Percentiles rank a stretch among this genome's conserved stretches.
phyloP scores from a whole-genome alignment of 1,140 invertebrate genomes.

The Heliconius eleuchia region DNA sequence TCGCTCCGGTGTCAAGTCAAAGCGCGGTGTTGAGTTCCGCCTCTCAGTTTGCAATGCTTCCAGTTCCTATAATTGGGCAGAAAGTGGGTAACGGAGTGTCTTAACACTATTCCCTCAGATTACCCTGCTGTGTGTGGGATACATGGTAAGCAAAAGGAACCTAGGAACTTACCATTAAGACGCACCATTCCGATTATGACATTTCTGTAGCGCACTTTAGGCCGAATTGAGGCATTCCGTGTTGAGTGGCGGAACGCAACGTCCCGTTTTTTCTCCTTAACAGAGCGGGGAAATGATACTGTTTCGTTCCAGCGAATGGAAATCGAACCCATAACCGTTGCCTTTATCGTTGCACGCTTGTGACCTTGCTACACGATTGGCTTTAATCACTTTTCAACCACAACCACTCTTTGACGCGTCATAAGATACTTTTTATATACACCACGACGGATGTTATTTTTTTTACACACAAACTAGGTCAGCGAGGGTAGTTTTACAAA shows the following conservation, averaged over 20 bases:
- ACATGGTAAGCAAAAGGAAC: too few species aligned
- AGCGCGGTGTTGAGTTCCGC: too few species aligned
- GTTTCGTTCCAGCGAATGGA: neutral
- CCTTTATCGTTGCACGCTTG: neutral
- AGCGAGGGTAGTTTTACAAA: neutral
- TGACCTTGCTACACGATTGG: neutral
- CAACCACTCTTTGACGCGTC: too few species aligned
- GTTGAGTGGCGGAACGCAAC: neutral
- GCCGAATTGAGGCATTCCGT: neutral
- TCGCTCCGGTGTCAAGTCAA: too few species aligned
- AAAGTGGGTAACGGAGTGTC: too few species aligned
- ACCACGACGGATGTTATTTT: slow-evolving; percentile 26
- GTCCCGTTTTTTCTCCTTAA: neutral
- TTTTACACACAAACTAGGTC: neutral
- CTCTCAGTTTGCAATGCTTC: too few species aligned
- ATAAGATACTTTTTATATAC: neutral
- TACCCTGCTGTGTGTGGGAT: too few species aligned
- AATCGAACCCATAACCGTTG: neutral
- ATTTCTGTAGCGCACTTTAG: neutral
- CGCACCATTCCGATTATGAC: neutral
- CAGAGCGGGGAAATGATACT: neutral
- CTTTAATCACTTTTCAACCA: too few species aligned
- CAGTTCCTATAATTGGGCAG: too few species aligned
- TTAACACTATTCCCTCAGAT: too few species aligned
- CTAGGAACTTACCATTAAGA: neutral